These are phyloP conservation scores for Drymonia ruficornis DNA, from an alignment of 2,888 invertebrate species.

Conservation along the genomic window DNA sequence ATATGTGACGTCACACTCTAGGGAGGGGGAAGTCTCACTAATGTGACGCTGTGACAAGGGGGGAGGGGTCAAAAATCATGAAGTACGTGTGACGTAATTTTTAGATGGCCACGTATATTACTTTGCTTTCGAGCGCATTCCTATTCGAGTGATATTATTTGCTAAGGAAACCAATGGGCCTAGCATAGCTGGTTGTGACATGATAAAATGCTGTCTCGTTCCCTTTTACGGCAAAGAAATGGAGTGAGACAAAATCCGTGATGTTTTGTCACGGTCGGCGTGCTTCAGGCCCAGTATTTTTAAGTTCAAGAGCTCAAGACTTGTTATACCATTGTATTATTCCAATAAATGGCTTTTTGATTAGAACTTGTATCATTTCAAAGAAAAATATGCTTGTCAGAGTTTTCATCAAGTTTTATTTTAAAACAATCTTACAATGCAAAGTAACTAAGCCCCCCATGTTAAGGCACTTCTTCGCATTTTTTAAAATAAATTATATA, in stretches of 20 bases:
- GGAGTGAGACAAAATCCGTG: too few species aligned
- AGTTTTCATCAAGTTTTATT: constrained; percentile 9
- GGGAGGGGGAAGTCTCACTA: too few species aligned
- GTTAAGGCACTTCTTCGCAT: constrained; percentile 52
- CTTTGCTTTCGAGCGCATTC: constrained; percentile 7
- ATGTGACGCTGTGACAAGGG: too few species aligned
- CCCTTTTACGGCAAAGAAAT: too few species aligned
- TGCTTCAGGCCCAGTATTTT: constrained; percentile 7
- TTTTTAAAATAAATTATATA: constrained; percentile 21
- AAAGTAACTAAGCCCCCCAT: constrained; percentile 37
- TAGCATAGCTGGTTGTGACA: too few species aligned
- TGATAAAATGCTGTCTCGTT: too few species aligned
- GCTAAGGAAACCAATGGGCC: constrained; percentile 12
- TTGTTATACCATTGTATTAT: not conserved
- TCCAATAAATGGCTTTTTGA: not conserved
- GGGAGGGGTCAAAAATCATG: too few species aligned
- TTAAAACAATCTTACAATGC: constrained; percentile 18
- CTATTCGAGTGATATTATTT: constrained; percentile 28
- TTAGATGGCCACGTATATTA: too few species aligned
- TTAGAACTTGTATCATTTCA: too few species aligned
- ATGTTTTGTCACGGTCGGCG: too few species aligned
- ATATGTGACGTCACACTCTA: too few species aligned
- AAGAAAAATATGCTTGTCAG: not conserved
- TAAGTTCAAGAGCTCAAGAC: constrained; percentile 17
- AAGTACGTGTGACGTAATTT: too few species aligned